Evolutionary conservation across 2,888 invertebrate genomes (phyloP).

Genomic region (Chaetoderma sp.): DNA sequence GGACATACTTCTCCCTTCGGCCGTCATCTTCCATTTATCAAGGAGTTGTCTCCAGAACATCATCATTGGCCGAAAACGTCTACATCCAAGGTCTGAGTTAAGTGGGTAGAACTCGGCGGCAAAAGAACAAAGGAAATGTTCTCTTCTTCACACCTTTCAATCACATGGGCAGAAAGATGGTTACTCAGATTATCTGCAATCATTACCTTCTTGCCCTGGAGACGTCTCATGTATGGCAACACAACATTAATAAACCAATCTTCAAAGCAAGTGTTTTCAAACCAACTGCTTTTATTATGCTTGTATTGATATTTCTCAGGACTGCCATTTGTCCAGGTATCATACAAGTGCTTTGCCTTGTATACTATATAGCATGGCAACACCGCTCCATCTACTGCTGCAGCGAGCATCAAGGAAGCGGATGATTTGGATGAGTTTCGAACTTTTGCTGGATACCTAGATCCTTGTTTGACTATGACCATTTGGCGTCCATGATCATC

Average conservation of each 20-base stretch:
- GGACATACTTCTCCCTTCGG: neutral
- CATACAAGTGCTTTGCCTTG: conserved; percentile 65
- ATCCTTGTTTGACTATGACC: conserved; percentile 7
- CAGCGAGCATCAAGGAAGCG: conserved; percentile 65
- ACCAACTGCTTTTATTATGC: conserved; percentile 61
- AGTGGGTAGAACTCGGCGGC: conserved; percentile 40
- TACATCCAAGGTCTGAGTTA: conserved; percentile 34
- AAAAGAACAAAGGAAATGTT: conserved; percentile 56
- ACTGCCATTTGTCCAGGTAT: conserved; percentile 67
- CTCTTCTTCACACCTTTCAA: conserved; percentile 57
- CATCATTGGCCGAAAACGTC: conserved; percentile 29
- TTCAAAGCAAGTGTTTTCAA: conserved; percentile 49
- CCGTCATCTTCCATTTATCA: neutral
- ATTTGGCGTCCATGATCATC: conserved; percentile 60
- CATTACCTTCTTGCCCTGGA: conserved; percentile 55
- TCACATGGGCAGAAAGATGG: conserved; percentile 42
- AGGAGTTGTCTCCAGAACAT: conserved; percentile 21
- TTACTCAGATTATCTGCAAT: conserved; percentile 65
- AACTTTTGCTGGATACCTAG: conserved; percentile 56
- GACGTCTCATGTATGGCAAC: conserved; percentile 47
- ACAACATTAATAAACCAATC: conserved; percentile 49
- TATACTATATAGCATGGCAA: conserved; percentile 69
- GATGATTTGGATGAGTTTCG: conserved; percentile 60
- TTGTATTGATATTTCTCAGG: conserved; percentile 65
- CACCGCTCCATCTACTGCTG: conserved; percentile 61